These are phyloP conservation scores for Asteroscopus sphinx DNA, from an alignment of 2,888 invertebrate genomes.

Conservation along the genomic window DNA sequence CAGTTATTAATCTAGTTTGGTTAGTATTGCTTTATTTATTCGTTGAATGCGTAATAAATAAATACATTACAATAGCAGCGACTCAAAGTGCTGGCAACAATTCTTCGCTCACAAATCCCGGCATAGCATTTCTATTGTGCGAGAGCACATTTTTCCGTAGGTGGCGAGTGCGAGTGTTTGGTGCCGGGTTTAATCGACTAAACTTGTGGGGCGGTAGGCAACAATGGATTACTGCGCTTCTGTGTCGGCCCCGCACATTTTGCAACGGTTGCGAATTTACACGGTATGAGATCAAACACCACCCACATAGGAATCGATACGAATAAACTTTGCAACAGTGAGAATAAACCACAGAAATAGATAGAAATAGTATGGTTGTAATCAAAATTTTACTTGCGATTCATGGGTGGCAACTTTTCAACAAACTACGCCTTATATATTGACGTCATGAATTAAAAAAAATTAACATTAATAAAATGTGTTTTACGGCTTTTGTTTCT, in stretches of 20 bases:
- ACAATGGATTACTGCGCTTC: constrained; percentile 73
- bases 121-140: constrained; percentile 67
- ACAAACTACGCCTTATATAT: no score
- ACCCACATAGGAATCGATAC: constrained; percentile 54
- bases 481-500: no score
- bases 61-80: constrained; percentile 55
- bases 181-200: constrained; percentile 77
- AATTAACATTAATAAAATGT: no score
- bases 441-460: no score
- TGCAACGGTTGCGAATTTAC: constrained; percentile 63
- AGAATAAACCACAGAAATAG: no score
- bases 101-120: constrained; percentile 67
- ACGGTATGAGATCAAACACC: constrained; percentile 63
- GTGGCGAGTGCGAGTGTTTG: constrained; percentile 73
- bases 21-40: constrained; percentile 47
- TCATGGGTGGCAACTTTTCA: no score
- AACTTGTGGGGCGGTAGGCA: constrained; percentile 68
- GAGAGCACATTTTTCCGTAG: constrained; percentile 72
- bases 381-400: no score
- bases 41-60: constrained; percentile 63
- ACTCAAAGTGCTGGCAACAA: constrained; percentile 65
- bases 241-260: constrained; percentile 59
- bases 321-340: constrained; percentile 32
- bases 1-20: constrained; percentile 10
- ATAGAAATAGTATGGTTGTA: no score